Base-by-base conservation (phyloP, 2,797 vertebrate species). In the Microctenopoma stevenorrisi region DNA sequence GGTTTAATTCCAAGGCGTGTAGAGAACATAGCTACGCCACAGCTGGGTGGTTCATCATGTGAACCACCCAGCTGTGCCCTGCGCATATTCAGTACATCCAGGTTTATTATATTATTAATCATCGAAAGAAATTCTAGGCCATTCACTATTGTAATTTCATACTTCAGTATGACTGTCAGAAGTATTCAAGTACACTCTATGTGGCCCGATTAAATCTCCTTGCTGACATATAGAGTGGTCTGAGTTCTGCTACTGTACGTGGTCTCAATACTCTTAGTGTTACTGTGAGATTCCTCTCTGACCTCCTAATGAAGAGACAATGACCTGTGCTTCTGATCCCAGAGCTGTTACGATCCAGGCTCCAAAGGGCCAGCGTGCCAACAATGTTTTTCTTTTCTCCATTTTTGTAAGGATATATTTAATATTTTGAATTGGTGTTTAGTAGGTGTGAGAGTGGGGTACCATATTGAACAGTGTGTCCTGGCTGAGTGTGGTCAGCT, bases 201-300 rank as follows among this genome's bases (percentile, higher is more conserved):
- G 6, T 42, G 18, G 9, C 9, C 15, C n/a, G 15, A 8, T 46
- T n/a, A 46, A 22, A 48, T 48, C 3, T 9, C 12, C 50, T 22
- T 7, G 35, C 10, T 51, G 13, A 37, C 30, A 18, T 25, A 38
- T 18, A 30, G 28, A 46, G 9, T 7, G 25, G 33, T 37, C 26
- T 38, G 10, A 22, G 43, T 1, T 30, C 37, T 52, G 64, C 73
- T 37, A 0, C 22, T 22, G 22, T 22, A 22, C 43, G 76, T 57
- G 47, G 59, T 81, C 63, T 42, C 61, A 69, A 72, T 90, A 42
- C 59, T 75, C 56, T 51, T 4, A 42, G 47, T 64, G 38, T 38
- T 50, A 43, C 69, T 91, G 89, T 81, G 47, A 92, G 65, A 91
- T 93, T 91, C 84, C 83, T 83, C 78, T 72, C 43, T 40, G 73